These are phyloP conservation scores for Argyrosomus regius DNA, from an alignment of 2,797 vertebrate genomes.

Conservation along the genomic window DNA sequence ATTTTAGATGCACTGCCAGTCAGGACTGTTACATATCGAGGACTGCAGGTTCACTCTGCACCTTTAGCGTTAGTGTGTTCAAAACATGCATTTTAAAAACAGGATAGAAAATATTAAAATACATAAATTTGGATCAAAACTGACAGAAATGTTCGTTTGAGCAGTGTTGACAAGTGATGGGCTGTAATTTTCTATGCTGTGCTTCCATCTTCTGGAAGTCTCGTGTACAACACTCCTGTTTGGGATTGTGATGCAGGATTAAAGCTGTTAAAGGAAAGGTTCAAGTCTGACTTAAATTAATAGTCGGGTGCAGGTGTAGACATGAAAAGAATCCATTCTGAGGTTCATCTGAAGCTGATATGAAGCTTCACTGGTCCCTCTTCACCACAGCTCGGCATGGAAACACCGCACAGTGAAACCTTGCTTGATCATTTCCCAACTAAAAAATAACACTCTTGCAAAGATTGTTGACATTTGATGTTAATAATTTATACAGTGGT, in stretches of 20 bases:
- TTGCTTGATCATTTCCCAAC: no score
- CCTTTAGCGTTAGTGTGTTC: not conserved
- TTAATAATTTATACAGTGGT: no score
- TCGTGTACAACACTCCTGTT: not conserved
- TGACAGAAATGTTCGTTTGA: not conserved
- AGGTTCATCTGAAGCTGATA: not conserved
- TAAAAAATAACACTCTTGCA: no score
- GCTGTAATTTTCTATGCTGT: constrained; percentile 3
- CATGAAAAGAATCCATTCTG: not conserved
- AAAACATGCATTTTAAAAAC: not conserved
- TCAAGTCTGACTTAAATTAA: not conserved
- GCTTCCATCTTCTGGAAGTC: constrained; percentile 53
- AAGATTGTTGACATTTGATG: no score
- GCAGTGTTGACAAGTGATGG: no score
- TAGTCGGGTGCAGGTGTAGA: not conserved
- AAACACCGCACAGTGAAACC: no score
- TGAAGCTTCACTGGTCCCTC: not conserved
- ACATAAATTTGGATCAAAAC: not conserved
- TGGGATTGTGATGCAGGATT: not conserved
- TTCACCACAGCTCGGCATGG: no score
- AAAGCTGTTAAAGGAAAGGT: not conserved
- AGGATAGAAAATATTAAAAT: not conserved
- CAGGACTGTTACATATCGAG: not conserved
- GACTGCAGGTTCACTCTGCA: not conserved
- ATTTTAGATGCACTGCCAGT: not conserved